Percentiles rank a stretch among this genome's conserved stretches.
Conservation (phyloP, 2,113 vertebrate genomes). For the Psittacula cyanocephala region DNA sequence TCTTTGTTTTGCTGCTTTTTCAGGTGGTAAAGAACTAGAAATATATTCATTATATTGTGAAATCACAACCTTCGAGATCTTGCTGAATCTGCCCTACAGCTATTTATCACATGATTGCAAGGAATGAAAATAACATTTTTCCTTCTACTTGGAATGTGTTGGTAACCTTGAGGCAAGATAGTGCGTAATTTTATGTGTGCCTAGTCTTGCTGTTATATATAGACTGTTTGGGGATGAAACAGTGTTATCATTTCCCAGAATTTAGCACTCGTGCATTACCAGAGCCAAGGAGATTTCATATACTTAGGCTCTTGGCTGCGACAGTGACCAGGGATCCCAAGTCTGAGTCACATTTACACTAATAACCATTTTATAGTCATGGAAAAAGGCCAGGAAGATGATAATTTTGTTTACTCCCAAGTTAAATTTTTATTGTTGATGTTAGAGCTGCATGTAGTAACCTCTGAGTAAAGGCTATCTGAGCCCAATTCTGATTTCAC, state of each 20-base stretch:
- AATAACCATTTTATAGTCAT: constrained; percentile 25
- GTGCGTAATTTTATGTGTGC: constrained; percentile 60
- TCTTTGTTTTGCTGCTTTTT: constrained; percentile 44
- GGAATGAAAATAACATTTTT: constrained; percentile 66
- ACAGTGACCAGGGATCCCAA: constrained; percentile 26
- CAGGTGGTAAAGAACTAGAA: constrained; percentile 35
- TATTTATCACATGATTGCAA: constrained; percentile 66
- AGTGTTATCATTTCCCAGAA: constrained; percentile 62
- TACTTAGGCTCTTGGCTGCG: constrained; percentile 44
- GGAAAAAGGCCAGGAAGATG: constrained; percentile 28
- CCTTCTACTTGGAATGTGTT: constrained; percentile 56
- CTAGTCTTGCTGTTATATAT: constrained; percentile 63
- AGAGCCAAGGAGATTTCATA: constrained; percentile 48
- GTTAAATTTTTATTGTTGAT: not conserved
- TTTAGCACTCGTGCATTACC: constrained; percentile 39
- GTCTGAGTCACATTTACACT: constrained; percentile 44
- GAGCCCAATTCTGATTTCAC: not conserved
- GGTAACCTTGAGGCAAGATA: constrained; percentile 63
- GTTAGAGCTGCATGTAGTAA: not conserved
- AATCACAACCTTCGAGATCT: constrained; percentile 49
- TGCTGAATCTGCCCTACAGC: constrained; percentile 60
- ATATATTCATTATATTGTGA: constrained; percentile 58
- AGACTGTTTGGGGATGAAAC: constrained; percentile 61
- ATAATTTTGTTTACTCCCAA: not conserved
- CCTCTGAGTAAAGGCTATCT: not conserved